A percentile compares a stretch with the other conserved stretches of the same genome.
phyloP scores from a whole-genome alignment of 2,888 invertebrate genomes.

The Penaeus monodon region DNA sequence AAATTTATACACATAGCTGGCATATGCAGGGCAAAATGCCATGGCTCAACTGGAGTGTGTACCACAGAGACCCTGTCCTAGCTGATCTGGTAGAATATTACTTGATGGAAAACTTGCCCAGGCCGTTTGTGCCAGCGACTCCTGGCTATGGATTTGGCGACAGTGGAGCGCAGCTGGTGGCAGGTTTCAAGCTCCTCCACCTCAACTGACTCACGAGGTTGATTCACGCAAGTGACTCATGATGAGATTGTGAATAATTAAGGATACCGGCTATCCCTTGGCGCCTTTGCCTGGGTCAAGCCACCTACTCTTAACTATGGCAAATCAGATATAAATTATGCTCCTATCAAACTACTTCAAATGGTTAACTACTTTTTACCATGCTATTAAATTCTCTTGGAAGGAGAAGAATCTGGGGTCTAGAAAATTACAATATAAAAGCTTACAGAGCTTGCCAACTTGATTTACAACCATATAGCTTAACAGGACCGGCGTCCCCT shows the following conservation, averaged over 20 bases:
- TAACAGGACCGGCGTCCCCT: slow-evolving; percentile 56
- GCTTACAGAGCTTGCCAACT: slow-evolving; percentile 62
- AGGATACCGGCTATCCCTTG: slow-evolving; percentile 57
- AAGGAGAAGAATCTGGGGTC: slow-evolving; percentile 64
- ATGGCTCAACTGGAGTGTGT: slow-evolving; percentile 61
- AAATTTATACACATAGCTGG: slow-evolving; percentile 34
- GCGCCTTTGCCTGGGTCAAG: slow-evolving; percentile 50
- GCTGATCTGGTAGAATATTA: slow-evolving; percentile 56
- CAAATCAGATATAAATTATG: slow-evolving; percentile 65
- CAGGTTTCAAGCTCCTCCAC: slow-evolving; percentile 43
- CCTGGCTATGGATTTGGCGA: slow-evolving; percentile 53
- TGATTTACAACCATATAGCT: slow-evolving; percentile 60
- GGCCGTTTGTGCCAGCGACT: slow-evolving; percentile 50
- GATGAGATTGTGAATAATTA: slow-evolving; percentile 46
- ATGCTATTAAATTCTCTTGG: slow-evolving; percentile 65
- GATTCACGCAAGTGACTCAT: slow-evolving; percentile 38
- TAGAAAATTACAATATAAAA: slow-evolving; percentile 64
- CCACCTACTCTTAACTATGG: slow-evolving; percentile 63
- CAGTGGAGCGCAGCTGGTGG: slow-evolving; percentile 52
- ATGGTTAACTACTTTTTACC: slow-evolving; percentile 64
- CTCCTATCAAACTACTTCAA: slow-evolving; percentile 65
- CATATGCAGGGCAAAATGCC: slow-evolving; percentile 44
- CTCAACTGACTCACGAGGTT: slow-evolving; percentile 44
- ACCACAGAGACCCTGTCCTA: slow-evolving; percentile 59
- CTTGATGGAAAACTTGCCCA: slow-evolving; percentile 57